phyloP scores from a whole-genome alignment of 2,888 invertebrate genomes.

The Drosophila vallismaia region DNA sequence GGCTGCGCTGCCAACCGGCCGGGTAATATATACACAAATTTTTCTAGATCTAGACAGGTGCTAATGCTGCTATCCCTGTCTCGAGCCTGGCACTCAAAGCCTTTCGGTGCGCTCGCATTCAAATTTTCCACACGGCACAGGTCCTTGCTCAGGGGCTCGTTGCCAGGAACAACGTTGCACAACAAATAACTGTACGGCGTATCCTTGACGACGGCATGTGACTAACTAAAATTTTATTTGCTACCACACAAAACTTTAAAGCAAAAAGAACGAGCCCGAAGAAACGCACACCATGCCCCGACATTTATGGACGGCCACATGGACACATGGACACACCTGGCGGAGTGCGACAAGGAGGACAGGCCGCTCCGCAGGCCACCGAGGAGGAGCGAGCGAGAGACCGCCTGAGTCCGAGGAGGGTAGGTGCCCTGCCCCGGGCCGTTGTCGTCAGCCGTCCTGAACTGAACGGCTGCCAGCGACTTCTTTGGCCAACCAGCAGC shows the following conservation, averaged over 20 bases:
- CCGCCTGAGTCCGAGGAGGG: conserved; percentile 31
- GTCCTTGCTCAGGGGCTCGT: conserved; percentile 47
- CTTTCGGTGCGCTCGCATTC: conserved; percentile 40
- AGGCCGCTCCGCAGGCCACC: conserved; percentile 12
- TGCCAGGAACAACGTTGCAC: conserved; percentile 63
- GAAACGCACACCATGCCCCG: conserved; percentile 40
- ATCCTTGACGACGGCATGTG: conserved; percentile 84
- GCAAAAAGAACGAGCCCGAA: conserved; percentile 32
- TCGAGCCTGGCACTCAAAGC: conserved; percentile 30
- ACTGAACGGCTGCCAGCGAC: conserved; percentile 40
- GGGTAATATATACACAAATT: conserved; percentile 52
- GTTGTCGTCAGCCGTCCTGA: conserved; percentile 39
- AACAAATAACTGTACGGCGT: conserved; percentile 77
- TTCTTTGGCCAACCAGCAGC: conserved; percentile 71
- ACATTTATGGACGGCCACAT: conserved; percentile 1
- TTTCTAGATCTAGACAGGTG: conserved; percentile 73
- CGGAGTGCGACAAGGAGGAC: conserved; percentile 22
- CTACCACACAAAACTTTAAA: conserved; percentile 81
- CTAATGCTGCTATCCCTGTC: conserved; percentile 70
- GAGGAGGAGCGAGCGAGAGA: conserved; percentile 18
- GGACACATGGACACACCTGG: conserved; percentile 30
- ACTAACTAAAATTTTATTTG: conserved; percentile 84
- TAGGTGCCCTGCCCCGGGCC: conserved; percentile 15
- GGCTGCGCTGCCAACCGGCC: conserved; percentile 58
- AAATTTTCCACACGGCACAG: conserved; percentile 37